Conservation (phyloP, 2,113 vertebrate genomes). For the Ictalurus furcatus region DNA sequence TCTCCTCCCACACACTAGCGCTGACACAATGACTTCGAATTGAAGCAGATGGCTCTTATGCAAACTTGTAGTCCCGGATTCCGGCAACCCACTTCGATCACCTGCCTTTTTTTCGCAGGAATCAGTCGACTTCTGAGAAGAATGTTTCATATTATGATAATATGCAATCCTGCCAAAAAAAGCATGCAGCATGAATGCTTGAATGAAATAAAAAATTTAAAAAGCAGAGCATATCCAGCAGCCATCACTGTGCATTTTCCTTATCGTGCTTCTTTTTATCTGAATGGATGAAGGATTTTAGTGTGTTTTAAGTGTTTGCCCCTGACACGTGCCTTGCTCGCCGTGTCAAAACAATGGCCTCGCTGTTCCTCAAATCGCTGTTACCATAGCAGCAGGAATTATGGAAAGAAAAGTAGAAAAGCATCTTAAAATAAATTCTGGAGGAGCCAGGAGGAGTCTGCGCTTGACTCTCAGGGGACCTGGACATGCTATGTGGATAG, state of each 20-base stretch:
- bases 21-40: slow-evolving; percentile 49
- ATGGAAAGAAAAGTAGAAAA: slow-evolving; percentile 43
- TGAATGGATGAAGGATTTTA: slow-evolving; percentile 4
- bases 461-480: slow-evolving; percentile 31
- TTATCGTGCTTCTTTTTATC: slow-evolving; percentile 15
- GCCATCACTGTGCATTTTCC: slow-evolving; percentile 20
- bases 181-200: neutral
- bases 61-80: slow-evolving; percentile 35
- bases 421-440: slow-evolving; percentile 52
- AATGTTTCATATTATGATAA: slow-evolving; percentile 41
- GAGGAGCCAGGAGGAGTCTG: slow-evolving; percentile 29
- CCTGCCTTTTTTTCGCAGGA: slow-evolving; percentile 28
- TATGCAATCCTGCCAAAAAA: slow-evolving; percentile 15
- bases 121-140: slow-evolving; percentile 30
- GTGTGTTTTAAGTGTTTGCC: slow-evolving; percentile 37
- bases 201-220: slow-evolving; percentile 21
- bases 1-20: slow-evolving; percentile 43
- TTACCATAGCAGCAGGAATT: slow-evolving; percentile 55
- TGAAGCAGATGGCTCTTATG: slow-evolving; percentile 53
- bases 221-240: slow-evolving; percentile 18
- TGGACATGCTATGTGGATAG: slow-evolving; percentile 41
- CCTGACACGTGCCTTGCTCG: slow-evolving; percentile 40
- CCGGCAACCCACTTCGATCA: slow-evolving; percentile 42
- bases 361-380: slow-evolving; percentile 50
- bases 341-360: slow-evolving; percentile 50